Base-by-base conservation (phyloP, 2,888 invertebrate species). In the Caradrina clavipalpis region DNA sequence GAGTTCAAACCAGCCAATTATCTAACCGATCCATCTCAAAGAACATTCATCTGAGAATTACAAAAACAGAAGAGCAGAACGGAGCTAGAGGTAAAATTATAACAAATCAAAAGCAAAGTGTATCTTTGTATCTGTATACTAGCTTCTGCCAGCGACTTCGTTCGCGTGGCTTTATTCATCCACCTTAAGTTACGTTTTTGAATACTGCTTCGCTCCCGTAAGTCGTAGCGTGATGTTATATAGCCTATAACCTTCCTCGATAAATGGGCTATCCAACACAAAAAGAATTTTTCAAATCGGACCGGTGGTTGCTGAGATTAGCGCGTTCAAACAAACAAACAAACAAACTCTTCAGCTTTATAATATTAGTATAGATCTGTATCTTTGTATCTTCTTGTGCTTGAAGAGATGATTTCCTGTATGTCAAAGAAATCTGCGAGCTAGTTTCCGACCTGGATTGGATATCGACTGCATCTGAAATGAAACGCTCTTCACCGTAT, bases 371-470 rank as follows among this genome's bases (percentile, higher is more conserved):
- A n/a, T n/a, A n/a, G n/a, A n/a, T n/a, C 69, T 69, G 67, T 73
- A 64, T 79, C 75, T 76, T 19, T 26, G 26, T 26, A 26, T 26
- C 26, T 26, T 26, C 26, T 67, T 69, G 74, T 69, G 47, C 65
- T 69, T 71, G 83, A 76, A 77, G 85, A 85, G 84, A 86, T 86
- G 86, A 88, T 89, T 88, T 89, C 88, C 89, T 83, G 77, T 73
- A 81, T 82, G 86, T 86, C 86, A 86, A 85, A 85, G 85, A 87
- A 86, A 87, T 85, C 81, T 84, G 70, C 74, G 78, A 82, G 80
- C 67, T 81, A 82, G 85, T 85, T 87, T 85, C 87, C 85, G 72
- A 65, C 59, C 56, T 61, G 82, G 79, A 86, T 84, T 85, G 84
- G 83, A 84, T 87, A 86, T 83, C 79, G 85, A 78, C 83, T 88